phyloP scores from a whole-genome alignment of 2,888 invertebrate species.

The Ecliptopera silaceata region DNA sequence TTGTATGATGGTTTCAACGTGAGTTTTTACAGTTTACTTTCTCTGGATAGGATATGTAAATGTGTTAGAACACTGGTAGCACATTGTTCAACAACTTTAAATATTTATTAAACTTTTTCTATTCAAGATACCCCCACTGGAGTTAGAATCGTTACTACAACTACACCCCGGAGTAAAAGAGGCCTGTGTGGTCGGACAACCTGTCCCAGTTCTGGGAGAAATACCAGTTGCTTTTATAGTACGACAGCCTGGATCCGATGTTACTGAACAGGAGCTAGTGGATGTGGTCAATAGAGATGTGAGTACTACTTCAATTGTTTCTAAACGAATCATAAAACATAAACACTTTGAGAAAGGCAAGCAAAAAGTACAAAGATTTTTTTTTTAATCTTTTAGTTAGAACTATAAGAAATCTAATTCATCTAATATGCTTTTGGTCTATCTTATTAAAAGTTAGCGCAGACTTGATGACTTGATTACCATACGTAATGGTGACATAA shows the following conservation, averaged over 20 bases:
- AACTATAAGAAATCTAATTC: too few relatives aligned
- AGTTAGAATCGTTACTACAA: conserved; percentile 90
- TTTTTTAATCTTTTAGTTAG: too few relatives aligned
- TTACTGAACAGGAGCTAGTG: conserved; percentile 82
- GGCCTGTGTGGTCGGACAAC: conserved; percentile 90
- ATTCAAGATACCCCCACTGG: conserved; percentile 89
- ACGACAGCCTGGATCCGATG: conserved; percentile 72
- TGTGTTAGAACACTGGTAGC: too few relatives aligned
- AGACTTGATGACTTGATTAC: too few relatives aligned
- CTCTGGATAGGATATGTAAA: not conserved
- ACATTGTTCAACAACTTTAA: too few relatives aligned
- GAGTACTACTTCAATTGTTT: not conserved
- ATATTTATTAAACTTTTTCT: not conserved
- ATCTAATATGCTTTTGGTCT: too few relatives aligned
- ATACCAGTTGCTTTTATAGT: conserved; percentile 89
- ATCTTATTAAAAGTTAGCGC: too few relatives aligned
- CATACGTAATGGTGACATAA: too few relatives aligned
- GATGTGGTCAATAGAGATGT: conserved; percentile 75
- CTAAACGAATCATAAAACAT: too few relatives aligned
- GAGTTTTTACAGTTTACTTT: conserved; percentile 8
- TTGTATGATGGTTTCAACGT: conserved; percentile 57
- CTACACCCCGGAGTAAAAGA: conserved; percentile 88
- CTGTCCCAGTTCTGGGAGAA: conserved; percentile 86
- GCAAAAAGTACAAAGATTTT: too few relatives aligned
- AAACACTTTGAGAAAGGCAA: too few relatives aligned